Percentiles rank a stretch among this genome's conserved stretches.
These are phyloP conservation scores for Planiliza haematocheilus DNA, from an alignment of 2,113 vertebrate species.

Conservation along the genomic window DNA sequence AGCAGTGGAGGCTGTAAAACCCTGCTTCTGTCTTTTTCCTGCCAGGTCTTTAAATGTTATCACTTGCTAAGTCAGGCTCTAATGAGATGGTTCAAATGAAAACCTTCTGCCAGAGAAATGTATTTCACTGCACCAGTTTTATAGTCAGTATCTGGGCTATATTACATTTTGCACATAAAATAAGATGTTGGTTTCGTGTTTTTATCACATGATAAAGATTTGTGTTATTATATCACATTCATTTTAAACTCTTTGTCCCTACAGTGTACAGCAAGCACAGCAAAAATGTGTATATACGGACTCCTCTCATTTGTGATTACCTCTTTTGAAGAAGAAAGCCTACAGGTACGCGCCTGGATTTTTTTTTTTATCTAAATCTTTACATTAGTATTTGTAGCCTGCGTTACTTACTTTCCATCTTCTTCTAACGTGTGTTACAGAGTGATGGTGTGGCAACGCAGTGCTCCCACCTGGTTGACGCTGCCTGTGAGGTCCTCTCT, in stretches of 20 bases:
- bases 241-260: slow-evolving; percentile 6
- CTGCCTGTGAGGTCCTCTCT: slow-evolving; percentile 93
- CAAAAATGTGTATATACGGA: slow-evolving; percentile 95
- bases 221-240: background rate
- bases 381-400: background rate
- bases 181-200: too few species aligned
- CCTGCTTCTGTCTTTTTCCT: slow-evolving; percentile 17
- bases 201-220: too few species aligned
- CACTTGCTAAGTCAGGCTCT: slow-evolving; percentile 10
- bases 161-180: background rate
- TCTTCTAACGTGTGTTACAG: slow-evolving; percentile 3
- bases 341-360: slow-evolving; percentile 85
- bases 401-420: background rate
- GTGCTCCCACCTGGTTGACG: slow-evolving; percentile 90
- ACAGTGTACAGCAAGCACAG: slow-evolving; percentile 95
- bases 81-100: slow-evolving; percentile 31
- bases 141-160: slow-evolving; percentile 10
- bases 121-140: background rate
- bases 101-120: slow-evolving; percentile 9
- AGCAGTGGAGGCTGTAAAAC: background rate
- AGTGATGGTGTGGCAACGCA: slow-evolving; percentile 48
- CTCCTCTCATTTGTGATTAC: slow-evolving; percentile 95
- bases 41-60: slow-evolving; percentile 28
- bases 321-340: slow-evolving; percentile 92
- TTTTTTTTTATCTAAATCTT: background rate